Evolutionary conservation across 2,888 invertebrate genomes (phyloP).

Genomic region (Monoplex corrugatus): DNA sequence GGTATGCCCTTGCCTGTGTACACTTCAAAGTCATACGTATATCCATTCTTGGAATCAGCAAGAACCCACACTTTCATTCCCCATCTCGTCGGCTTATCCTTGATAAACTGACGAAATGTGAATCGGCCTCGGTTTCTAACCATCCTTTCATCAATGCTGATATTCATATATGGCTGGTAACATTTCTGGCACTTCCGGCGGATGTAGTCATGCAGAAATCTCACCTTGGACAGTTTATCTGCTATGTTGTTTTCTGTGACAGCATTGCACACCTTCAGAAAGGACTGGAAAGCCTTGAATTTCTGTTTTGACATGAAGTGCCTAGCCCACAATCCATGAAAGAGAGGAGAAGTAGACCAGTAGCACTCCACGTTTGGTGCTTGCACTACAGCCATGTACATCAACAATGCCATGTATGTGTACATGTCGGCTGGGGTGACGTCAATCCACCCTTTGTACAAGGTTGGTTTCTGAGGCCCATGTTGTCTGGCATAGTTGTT

Average conservation of each 20-base stretch:
- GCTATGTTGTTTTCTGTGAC: neutral
- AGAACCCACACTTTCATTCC: constrained; percentile 52
- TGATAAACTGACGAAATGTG: constrained; percentile 42
- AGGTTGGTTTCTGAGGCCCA: too few relatives aligned
- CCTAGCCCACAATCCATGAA: constrained; percentile 40
- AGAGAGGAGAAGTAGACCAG: neutral
- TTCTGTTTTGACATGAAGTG: constrained; percentile 12
- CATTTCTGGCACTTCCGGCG: constrained; percentile 30
- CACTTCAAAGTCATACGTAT: constrained; percentile 47
- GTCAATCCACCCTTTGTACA: too few relatives aligned
- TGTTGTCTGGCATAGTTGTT: too few relatives aligned
- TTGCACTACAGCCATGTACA: constrained; percentile 45
- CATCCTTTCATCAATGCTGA: constrained; percentile 49
- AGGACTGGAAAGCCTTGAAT: constrained; percentile 12
- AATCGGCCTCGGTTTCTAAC: constrained; percentile 44
- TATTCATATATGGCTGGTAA: constrained; percentile 43
- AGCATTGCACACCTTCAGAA: constrained; percentile 21
- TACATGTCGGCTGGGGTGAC: too few relatives aligned
- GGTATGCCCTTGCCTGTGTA: constrained; percentile 44
- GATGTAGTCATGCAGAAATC: constrained; percentile 42
- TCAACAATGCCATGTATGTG: constrained; percentile 20
- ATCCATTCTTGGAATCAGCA: constrained; percentile 38
- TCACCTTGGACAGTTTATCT: constrained; percentile 28
- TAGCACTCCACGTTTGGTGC: constrained; percentile 17
- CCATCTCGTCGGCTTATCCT: constrained; percentile 47